These are phyloP conservation scores for Cosmopolites sordidus DNA, from an alignment of 2,888 invertebrate species.

Conservation along the genomic window DNA sequence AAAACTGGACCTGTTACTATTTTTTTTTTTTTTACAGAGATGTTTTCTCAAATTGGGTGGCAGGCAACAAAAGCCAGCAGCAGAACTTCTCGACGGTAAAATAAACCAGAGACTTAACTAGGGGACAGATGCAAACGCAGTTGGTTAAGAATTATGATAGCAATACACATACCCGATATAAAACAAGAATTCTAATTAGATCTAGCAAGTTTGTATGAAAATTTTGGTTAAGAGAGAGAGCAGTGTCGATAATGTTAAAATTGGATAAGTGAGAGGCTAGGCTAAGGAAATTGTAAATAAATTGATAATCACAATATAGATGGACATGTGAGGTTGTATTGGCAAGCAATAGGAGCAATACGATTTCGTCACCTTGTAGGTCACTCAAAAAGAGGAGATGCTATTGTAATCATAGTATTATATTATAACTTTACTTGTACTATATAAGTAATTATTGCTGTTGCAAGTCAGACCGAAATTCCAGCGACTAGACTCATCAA, in stretches of 20 bases:
- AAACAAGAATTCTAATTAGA: conserved; percentile 27
- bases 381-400: conserved; percentile 34
- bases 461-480: conserved; percentile 32
- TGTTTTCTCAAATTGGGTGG: conserved; percentile 87
- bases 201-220: conserved; percentile 29
- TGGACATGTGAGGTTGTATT: conserved; percentile 43
- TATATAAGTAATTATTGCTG: conserved; percentile 33
- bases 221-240: conserved; percentile 23
- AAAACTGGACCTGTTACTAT: too few species aligned
- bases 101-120: conserved; percentile 49
- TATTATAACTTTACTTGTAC: conserved; percentile 32
- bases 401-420: conserved; percentile 41
- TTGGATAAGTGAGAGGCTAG: conserved; percentile 36
- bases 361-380: conserved; percentile 36
- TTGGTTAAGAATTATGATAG: conserved; percentile 30
- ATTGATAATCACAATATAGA: conserved; percentile 41
- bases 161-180: conserved; percentile 35
- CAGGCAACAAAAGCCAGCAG: conserved; percentile 74
- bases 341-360: conserved; percentile 45
- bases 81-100: conserved; percentile 78
- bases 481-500: conserved; percentile 1
- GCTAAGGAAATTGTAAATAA: conserved; percentile 42
- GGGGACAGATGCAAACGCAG: conserved; percentile 29
- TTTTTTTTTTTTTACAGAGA: conserved; percentile 63
- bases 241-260: conserved; percentile 22